These are phyloP conservation scores for Mastigias papua DNA, from an alignment of 30 jellyfish, hydroid and myxozoan species.

Conservation along the genomic window DNA sequence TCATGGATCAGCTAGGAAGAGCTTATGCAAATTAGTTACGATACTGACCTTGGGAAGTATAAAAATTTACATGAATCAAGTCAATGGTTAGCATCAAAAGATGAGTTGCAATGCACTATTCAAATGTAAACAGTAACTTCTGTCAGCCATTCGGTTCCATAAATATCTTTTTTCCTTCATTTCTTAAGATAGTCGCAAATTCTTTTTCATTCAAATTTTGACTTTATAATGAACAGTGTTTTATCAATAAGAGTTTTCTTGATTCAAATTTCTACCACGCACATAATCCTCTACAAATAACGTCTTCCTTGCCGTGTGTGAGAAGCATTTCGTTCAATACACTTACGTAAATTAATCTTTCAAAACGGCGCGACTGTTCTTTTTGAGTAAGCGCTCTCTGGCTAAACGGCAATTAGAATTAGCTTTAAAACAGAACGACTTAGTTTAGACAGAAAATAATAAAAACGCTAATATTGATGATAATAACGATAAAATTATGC, in stretches of 20 bases:
- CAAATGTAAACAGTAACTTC: background rate
- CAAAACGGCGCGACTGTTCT: background rate
- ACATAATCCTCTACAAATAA: conserved; percentile 5
- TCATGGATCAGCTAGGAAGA: too few species aligned
- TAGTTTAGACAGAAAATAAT: background rate
- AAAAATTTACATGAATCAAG: too few species aligned
- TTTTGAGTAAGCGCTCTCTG: background rate
- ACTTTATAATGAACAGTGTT: background rate
- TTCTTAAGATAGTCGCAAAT: background rate
- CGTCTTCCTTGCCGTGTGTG: background rate
- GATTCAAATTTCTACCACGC: background rate
- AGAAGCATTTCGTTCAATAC: background rate
- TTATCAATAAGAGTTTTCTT: background rate
- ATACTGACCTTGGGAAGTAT: too few species aligned
- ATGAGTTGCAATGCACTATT: background rate
- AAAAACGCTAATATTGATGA: background rate
- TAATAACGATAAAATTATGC: background rate
- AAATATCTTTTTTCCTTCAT: background rate
- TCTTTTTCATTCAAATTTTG: background rate
- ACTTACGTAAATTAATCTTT: background rate
- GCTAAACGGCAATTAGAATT: background rate
- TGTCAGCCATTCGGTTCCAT: conserved; percentile 8
- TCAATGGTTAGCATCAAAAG: too few species aligned
- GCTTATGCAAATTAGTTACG: too few species aligned
- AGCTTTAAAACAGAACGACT: background rate